A percentile compares a stretch with the other conserved stretches of the same genome.
Evolutionary conservation across 2,888 invertebrate species (phyloP).

Genomic region (Pterostichus niger): DNA sequence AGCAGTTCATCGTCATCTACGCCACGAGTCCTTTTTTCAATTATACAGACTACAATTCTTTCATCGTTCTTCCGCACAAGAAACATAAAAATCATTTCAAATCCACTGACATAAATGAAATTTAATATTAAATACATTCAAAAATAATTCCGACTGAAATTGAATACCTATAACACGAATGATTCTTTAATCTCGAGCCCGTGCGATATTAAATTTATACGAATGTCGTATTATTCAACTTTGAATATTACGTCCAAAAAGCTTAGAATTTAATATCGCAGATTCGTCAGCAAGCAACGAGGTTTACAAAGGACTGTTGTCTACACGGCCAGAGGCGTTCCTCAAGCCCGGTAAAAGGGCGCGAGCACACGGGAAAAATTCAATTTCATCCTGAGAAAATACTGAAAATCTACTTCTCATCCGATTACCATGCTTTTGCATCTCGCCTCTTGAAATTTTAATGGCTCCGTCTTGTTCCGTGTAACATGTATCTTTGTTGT

Average conservation of each 20-base stretch:
- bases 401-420: slow-evolving; percentile 42
- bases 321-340: slow-evolving; percentile 39
- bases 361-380: slow-evolving; percentile 28
- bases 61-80: not conserved
- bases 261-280: slow-evolving; percentile 27
- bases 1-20: too few relatives aligned
- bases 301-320: slow-evolving; percentile 39
- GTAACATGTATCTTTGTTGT: not conserved
- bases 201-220: slow-evolving; percentile 38
- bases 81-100: not conserved
- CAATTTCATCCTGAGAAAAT: slow-evolving; percentile 36
- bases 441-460: slow-evolving; percentile 42
- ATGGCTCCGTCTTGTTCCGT: slow-evolving; percentile 20
- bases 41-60: not conserved
- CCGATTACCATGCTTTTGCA: slow-evolving; percentile 27
- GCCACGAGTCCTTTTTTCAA: not conserved
- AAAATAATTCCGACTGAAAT: slow-evolving; percentile 17
- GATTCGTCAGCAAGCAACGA: slow-evolving; percentile 31
- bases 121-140: slow-evolving; percentile 14
- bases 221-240: slow-evolving; percentile 24
- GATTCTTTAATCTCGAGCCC: slow-evolving; percentile 7
- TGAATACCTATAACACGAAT: not conserved
- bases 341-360: slow-evolving; percentile 1
- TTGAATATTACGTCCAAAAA: slow-evolving; percentile 25
- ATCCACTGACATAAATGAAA: not conserved